Evolutionary conservation across 1,140 invertebrate species (phyloP), one percentile per base, ranked within the genome.

Genomic region (Drosophila kikkawai): DNA sequence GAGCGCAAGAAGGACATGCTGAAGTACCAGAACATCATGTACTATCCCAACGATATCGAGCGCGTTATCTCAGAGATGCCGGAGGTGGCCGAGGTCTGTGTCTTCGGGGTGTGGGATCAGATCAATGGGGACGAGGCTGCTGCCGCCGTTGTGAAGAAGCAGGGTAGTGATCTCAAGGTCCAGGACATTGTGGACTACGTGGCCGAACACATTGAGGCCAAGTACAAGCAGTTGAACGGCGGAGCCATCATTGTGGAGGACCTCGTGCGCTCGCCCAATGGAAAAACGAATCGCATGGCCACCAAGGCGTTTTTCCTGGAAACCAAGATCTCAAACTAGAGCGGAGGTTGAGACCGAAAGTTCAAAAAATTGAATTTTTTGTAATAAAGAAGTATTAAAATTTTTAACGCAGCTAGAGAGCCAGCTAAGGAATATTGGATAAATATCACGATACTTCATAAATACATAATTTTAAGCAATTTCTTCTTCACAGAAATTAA

Each of bases 1-100:
- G 95, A 96, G 67, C 84, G 96, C 13, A 91, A 95, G 7, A 96
- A 96, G 84, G 95, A 96, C 79, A 92, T 94, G 53, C 93, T 94
- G 8, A 93, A 93, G 60, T 93, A 83, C 36, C 66, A 76, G 29
- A 91, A 83, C 36, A 82, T 83, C 12, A 93, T 93, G 57, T 92
- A 93, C 48, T 87, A 82, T 42, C 91, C 91, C 3, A 68, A 82
- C 9, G 91, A 92, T 13, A 69, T 92, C 36, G 91, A 92, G 58
- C 48, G 64, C 0, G 56, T 91, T 4, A 82, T 92, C 29, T 58
- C 70, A 0, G 39, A 75, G 61, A 88, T 91, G 69, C 75, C 86
- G 0, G 79, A 75, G 2, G 82, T 92, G 12, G 53, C 66, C 13
- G 82, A 85, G 36, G 91, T 88, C 4, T 92, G 86, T 41, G 91